Evolutionary conservation across 2,113 vertebrate genomes (phyloP), one percentile per base, ranked within the genome.

Genomic region (Corydoras sp.): DNA sequence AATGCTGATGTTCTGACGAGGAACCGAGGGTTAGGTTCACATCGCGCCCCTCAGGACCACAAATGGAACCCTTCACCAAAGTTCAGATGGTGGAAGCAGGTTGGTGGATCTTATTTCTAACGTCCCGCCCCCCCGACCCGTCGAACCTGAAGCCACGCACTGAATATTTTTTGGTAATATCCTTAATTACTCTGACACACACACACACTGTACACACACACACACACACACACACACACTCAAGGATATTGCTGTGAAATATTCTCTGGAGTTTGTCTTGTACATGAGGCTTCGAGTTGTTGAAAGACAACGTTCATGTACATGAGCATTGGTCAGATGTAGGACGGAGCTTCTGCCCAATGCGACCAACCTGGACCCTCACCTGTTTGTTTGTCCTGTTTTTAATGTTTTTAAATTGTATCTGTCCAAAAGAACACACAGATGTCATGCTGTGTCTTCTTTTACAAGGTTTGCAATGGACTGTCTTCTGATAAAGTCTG

Each of bases 81-180:
- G 88, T 87, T 89, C 90, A 92, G 86, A 91, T 90, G 90, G 89
- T 89, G 86, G 35, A 88, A 78, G 89, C 94, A 98, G 96, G 96
- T 98, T 98, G 94, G 96, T 98, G 91, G 88, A 76, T 84, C 91
- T 93, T 86, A 86, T 95, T 93, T 92, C 91, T 92, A 89, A 93
- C 86, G 90, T 92, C 75, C 56, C 78, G 82, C 77, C 80, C 60
- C 69, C 87, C 90, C 89, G 90, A 92, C 91, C 92, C 91, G 90
- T 90, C 88, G 51, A 12, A n/a, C 6, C 54, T 15, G 85, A 89
- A 88, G 92, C 91, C 89, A 87, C 81, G 91, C 91, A 71, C 88
- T 87, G 85, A 86, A 94, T 97, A 96, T 96, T 98, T 98, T 92
- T 92, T 90, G 88, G 87, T 93, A 94, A 95, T 98, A 95, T 96